Base-by-base conservation (phyloP, 2,888 invertebrate genomes). In the Rugalucina vietnamica region DNA sequence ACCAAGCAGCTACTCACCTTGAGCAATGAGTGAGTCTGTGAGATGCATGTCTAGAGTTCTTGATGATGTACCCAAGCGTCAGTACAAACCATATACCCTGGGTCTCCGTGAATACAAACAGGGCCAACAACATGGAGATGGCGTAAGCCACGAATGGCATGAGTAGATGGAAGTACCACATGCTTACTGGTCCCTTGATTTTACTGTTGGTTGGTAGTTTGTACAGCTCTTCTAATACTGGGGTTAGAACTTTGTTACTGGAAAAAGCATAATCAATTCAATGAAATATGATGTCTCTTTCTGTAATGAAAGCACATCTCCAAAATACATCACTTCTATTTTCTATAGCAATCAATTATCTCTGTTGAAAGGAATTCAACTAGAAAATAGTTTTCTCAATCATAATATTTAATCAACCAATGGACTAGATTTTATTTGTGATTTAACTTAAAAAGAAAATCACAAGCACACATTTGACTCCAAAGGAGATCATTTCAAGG, bases 1-100 rank as follows among this genome's bases (percentile, higher is more conserved):
- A n/a, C n/a, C n/a, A n/a, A n/a, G n/a, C n/a, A n/a, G n/a, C 43
- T 24, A 76, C 85, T 74, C 83, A 93, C 94, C 93, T 91, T 78
- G 90, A 91, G 8, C 93, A 84, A 88, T 94, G 93, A 1, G 88
- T 24, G 37, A 94, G 84, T 43, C 94, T 89, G 72, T 94, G 94
- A 1, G 49, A 37, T 24, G 92, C 88, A 43, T 78, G 81, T 37
- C 77, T 82, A 14, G 87, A 37, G 10, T 57, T 57, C 37, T 79
- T 81, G 10, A 90, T 24, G 29, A 91, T 85, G 36, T 71, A 73
- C n/a, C 81, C 82, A 3, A 93, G 12, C n/a, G 85, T 88, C 0
- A 86, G 65, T 14, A 91, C 34, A 43, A 91, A 81, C 5, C 91
- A 87, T 39, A 92, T 24, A 1, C 91, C 91, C 73, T 92, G 91